These are phyloP conservation scores for Creontiades dilutus DNA, from an alignment of 2,888 invertebrate species.

Conservation along the genomic window DNA sequence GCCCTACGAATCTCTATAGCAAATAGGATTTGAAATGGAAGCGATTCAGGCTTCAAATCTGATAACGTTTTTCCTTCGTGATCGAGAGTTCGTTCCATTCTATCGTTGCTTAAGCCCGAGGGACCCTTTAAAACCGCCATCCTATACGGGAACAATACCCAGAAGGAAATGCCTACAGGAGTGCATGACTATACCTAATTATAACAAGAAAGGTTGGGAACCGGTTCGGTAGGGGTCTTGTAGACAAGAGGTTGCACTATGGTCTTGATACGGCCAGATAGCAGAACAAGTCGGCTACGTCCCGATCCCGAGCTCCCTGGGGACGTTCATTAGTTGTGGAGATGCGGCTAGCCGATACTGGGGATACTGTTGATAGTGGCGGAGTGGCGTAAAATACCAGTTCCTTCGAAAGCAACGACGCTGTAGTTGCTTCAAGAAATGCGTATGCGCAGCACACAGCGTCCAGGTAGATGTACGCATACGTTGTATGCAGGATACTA, in stretches of 20 bases:
- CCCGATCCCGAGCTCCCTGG: constrained; percentile 47
- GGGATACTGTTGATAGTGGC: constrained; percentile 16
- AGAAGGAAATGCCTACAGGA: constrained; percentile 58
- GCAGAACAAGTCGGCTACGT: constrained; percentile 60
- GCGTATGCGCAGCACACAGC: background rate
- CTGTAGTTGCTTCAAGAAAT: background rate
- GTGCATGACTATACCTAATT: constrained; percentile 72
- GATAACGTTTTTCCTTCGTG: constrained; percentile 8
- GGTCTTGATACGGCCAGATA: constrained; percentile 66
- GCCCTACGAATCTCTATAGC: background rate
- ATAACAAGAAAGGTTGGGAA: constrained; percentile 64
- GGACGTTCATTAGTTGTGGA: constrained; percentile 63
- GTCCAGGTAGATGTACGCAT: too few relatives aligned
- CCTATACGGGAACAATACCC: constrained; percentile 51
- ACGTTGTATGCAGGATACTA: too few relatives aligned
- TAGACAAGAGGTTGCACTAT: constrained; percentile 68
- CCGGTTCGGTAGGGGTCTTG: constrained; percentile 59
- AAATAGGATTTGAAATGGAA: background rate
- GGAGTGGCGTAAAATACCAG: constrained; percentile 12
- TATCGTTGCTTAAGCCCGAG: background rate
- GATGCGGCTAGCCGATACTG: constrained; percentile 40
- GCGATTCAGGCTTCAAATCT: background rate
- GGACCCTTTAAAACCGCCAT: constrained; percentile 2
- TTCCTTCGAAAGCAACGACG: background rate
- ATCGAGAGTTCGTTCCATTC: constrained; percentile 7